Conservation (phyloP, 1,140 invertebrate species). For the Phenacoccus solenopsis region DNA sequence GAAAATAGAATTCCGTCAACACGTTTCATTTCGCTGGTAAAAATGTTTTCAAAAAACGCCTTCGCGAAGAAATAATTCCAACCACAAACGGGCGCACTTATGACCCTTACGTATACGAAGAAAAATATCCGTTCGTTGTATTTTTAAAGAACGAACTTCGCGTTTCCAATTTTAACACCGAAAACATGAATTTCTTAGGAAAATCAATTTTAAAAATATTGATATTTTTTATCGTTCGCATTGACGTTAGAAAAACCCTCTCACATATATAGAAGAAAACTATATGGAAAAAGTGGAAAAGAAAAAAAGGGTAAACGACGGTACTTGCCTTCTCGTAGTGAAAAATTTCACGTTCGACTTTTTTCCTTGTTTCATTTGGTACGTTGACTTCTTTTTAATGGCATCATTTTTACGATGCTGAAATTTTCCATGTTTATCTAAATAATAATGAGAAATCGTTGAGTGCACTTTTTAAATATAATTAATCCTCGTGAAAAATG, state of each 20-base stretch:
- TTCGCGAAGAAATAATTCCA: not conserved
- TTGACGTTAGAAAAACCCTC: too few species aligned
- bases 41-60: not conserved
- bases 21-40: too few species aligned
- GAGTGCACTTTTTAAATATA: not conserved
- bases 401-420: not conserved
- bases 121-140: not conserved
- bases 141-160: not conserved
- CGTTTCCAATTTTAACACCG: not conserved
- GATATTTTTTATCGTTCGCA: not conserved
- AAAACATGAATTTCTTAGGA: not conserved
- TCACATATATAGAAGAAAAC: too few species aligned
- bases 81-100: not conserved
- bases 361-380: not conserved
- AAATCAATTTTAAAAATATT: not conserved
- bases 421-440: conserved; percentile 3
- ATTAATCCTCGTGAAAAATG: not conserved
- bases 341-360: not conserved
- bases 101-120: not conserved
- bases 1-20: too few species aligned
- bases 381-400: not conserved
- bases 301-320: not conserved
- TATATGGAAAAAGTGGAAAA: too few species aligned
- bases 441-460: not conserved
- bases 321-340: not conserved